These are phyloP conservation scores for Microcebus griseorufus DNA, from an alignment of 2,113 vertebrate species.

Conservation along the genomic window DNA sequence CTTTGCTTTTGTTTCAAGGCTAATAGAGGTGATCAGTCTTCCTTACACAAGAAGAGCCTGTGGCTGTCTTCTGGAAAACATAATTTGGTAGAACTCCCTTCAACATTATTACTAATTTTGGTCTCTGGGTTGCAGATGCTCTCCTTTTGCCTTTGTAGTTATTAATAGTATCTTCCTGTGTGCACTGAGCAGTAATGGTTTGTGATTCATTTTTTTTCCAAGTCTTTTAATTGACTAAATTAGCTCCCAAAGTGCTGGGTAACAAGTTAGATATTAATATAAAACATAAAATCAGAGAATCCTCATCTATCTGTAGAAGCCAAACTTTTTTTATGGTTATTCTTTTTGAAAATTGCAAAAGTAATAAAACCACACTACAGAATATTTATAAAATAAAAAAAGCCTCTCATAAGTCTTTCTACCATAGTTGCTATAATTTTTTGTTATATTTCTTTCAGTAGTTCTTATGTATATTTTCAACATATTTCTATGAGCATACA, in stretches of 20 bases:
- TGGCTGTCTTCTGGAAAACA: slow-evolving; percentile 61
- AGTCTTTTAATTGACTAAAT: slow-evolving; percentile 61
- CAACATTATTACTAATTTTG: slow-evolving; percentile 45
- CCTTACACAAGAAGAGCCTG: neutral
- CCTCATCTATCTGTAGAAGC: neutral
- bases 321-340: slow-evolving; percentile 13
- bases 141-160: slow-evolving; percentile 50
- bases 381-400: slow-evolving; percentile 23
- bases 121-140: slow-evolving; percentile 48
- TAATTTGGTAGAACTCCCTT: slow-evolving; percentile 47
- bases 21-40: slow-evolving; percentile 69
- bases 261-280: slow-evolving; percentile 33
- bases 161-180: slow-evolving; percentile 65
- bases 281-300: slow-evolving; percentile 35
- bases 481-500: slow-evolving; percentile 20
- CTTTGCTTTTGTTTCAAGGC: slow-evolving; percentile 46
- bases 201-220: slow-evolving; percentile 44
- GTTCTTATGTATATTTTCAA: neutral
- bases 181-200: slow-evolving; percentile 22
- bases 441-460: neutral
- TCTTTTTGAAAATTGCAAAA: slow-evolving; percentile 23
- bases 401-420: neutral
- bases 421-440: neutral
- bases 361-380: neutral
- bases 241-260: neutral